phyloP scores from a whole-genome alignment of 64 coral and sea anemone genomes.

The Porites australiensis region DNA sequence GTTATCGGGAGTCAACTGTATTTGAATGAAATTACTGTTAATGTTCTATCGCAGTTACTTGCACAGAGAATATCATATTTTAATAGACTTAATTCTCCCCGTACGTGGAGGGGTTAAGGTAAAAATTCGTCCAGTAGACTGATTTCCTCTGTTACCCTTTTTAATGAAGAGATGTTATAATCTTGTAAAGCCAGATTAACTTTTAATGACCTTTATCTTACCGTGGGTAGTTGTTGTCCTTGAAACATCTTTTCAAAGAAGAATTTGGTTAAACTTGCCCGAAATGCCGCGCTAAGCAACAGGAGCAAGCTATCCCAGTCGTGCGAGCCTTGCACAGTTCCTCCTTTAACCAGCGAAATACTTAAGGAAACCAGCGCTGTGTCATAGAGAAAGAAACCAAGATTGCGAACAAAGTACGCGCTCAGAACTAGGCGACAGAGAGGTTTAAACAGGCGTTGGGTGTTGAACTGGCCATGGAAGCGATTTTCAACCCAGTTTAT shows the following conservation, averaged over 20 bases:
- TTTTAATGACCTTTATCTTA: constrained; percentile 15
- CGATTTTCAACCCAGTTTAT: constrained; percentile 63
- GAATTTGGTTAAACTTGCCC: constrained; percentile 89
- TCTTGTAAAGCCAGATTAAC: background rate
- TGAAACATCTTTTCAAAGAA: constrained; percentile 88
- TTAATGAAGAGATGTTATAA: too few species aligned
- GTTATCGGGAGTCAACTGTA: too few species aligned
- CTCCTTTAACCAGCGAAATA: constrained; percentile 35
- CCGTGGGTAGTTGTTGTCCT: constrained; percentile 72
- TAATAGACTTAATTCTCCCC: too few species aligned
- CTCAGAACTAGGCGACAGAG: constrained; percentile 52
- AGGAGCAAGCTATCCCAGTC: constrained; percentile 87
- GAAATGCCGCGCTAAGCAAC: constrained; percentile 67
- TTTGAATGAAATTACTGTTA: too few species aligned
- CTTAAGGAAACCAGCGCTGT: constrained; percentile 83
- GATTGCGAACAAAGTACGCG: constrained; percentile 75
- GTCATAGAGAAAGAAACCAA: constrained; percentile 84
- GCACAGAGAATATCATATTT: too few species aligned
- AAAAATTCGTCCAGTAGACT: too few species aligned
- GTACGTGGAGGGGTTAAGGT: too few species aligned
- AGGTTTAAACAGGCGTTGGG: constrained; percentile 23
- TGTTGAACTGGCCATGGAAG: background rate
- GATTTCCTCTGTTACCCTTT: too few species aligned
- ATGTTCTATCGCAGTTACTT: too few species aligned
- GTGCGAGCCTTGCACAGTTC: background rate